phyloP scores from a whole-genome alignment of 1,140 invertebrate genomes.

The Brachionus manjavacas region DNA sequence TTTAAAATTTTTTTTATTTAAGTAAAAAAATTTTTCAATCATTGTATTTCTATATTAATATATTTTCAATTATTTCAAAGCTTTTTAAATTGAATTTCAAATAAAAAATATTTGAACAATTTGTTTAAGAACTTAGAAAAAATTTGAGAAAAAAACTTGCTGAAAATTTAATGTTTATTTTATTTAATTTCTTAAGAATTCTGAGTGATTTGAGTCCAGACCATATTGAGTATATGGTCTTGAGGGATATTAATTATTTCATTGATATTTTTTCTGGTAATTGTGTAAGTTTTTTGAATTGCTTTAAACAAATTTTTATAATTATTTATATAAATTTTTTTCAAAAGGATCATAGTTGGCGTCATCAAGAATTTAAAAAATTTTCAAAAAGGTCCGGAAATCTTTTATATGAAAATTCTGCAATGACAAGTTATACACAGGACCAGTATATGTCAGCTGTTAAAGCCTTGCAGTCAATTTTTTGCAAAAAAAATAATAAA shows the following conservation, averaged over 20 bases:
- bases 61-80: background rate
- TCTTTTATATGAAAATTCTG: slow-evolving; percentile 23
- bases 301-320: background rate
- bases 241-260: slow-evolving; percentile 41
- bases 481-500: slow-evolving; percentile 41
- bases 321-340: background rate
- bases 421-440: slow-evolving; percentile 21
- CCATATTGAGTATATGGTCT: slow-evolving; percentile 37
- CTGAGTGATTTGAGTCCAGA: background rate
- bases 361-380: slow-evolving; percentile 36
- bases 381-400: slow-evolving; percentile 18
- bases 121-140: background rate
- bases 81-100: background rate
- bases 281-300: slow-evolving; percentile 14
- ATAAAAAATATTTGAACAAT: background rate
- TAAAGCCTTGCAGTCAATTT: slow-evolving; percentile 13
- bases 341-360: slow-evolving; percentile 39
- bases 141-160: no score
- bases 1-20: no score
- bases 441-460: slow-evolving; percentile 39
- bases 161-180: no score
- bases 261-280: slow-evolving; percentile 34
- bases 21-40: no score
- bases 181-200: background rate
- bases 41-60: no score